phyloP scores from a whole-genome alignment of 2,797 vertebrate genomes.

The Mionectes olivaceus region DNA sequence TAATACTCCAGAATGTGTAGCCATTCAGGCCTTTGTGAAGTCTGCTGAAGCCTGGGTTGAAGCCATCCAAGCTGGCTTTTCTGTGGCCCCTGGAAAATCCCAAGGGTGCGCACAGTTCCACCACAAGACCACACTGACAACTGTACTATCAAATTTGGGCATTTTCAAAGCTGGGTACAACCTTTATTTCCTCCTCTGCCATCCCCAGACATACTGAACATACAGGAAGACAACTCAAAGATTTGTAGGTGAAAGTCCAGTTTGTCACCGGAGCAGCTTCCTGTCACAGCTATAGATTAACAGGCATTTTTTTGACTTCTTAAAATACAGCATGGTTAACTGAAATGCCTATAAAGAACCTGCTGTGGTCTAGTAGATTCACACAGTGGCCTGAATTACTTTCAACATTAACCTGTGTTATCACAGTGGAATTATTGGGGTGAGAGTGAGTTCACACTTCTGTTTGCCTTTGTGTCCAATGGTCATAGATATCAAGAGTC shows the following conservation, averaged over 20 bases:
- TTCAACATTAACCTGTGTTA: conserved; percentile 54
- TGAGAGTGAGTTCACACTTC: conserved; percentile 34
- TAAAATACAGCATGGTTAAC: conserved; percentile 12
- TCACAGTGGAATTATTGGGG: conserved; percentile 22
- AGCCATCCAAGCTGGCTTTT: background rate
- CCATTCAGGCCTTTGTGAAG: background rate
- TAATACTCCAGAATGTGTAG: background rate
- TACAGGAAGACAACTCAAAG: background rate
- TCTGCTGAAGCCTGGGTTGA: background rate
- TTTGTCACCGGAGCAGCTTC: background rate
- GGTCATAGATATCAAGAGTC: conserved; percentile 22
- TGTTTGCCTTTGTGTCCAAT: conserved; percentile 32
- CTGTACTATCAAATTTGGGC: background rate
- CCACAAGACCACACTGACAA: background rate
- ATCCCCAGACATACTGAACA: background rate
- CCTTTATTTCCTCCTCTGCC: background rate
- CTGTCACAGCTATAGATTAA: background rate
- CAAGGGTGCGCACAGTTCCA: background rate
- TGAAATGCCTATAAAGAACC: background rate
- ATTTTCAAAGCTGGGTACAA: background rate
- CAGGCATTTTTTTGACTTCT: background rate
- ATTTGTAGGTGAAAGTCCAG: background rate
- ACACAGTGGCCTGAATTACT: conserved; percentile 46
- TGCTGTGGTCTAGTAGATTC: background rate
- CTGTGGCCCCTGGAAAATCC: background rate